Conservation (phyloP, 2,888 invertebrate species). For the Rhodophaea formosa region DNA sequence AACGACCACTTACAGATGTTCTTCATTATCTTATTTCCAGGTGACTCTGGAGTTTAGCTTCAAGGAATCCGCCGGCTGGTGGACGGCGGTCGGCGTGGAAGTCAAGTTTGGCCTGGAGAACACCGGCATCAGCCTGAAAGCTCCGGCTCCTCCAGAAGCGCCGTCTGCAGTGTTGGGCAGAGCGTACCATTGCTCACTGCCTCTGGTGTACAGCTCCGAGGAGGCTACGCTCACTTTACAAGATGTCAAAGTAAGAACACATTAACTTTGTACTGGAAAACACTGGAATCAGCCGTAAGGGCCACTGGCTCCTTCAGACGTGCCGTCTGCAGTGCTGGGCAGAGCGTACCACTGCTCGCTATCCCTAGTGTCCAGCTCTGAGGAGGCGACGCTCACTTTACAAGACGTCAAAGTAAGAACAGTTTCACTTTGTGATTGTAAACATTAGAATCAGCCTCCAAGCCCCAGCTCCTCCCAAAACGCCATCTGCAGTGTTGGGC, state of each 20-base stretch:
- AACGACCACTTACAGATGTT: too few species aligned
- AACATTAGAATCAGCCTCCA: slow-evolving; percentile 58
- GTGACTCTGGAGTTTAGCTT: slow-evolving; percentile 81
- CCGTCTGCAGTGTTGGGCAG: slow-evolving; percentile 78
- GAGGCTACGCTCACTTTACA: slow-evolving; percentile 69
- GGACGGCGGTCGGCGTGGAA: slow-evolving; percentile 81
- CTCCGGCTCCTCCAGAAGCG: slow-evolving; percentile 63
- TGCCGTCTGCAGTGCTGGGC: slow-evolving; percentile 76
- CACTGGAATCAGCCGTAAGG: slow-evolving; percentile 58
- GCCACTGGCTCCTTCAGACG: slow-evolving; percentile 64
- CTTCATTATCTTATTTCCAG: slow-evolving; percentile 47
- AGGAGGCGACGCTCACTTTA: slow-evolving; percentile 69
- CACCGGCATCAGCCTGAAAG: slow-evolving; percentile 58
- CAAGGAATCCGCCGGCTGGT: slow-evolving; percentile 73
- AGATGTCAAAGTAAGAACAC: slow-evolving; percentile 71
- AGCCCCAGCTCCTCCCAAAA: slow-evolving; percentile 64
- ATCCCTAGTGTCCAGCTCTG: slow-evolving; percentile 72
- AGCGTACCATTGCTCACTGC: slow-evolving; percentile 78
- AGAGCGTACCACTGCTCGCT: slow-evolving; percentile 79
- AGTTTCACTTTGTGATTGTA: slow-evolving; percentile 61
- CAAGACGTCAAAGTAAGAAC: slow-evolving; percentile 74
- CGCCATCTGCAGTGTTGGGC: slow-evolving; percentile 76
- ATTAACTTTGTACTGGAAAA: slow-evolving; percentile 64
- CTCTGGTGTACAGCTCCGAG: slow-evolving; percentile 72
- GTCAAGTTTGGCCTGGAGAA: slow-evolving; percentile 70